Conservation (phyloP, 2,888 invertebrate species). For the Yponomeuta plumbellus region DNA sequence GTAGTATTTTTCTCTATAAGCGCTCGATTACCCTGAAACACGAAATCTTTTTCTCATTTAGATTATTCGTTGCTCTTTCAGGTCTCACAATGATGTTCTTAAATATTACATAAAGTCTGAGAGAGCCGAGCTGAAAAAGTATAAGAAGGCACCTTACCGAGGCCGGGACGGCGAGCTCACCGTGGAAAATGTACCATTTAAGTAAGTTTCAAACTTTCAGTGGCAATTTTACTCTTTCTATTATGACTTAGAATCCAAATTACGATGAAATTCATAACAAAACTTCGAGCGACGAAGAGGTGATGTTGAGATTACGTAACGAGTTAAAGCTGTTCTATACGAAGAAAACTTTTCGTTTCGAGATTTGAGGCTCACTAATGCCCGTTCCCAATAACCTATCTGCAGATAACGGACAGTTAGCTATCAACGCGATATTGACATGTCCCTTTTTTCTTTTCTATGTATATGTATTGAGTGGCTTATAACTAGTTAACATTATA, state of each 20-base stretch:
- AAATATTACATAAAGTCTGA: constrained; percentile 80
- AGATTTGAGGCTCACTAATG: too few species aligned
- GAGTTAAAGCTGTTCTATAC: not conserved
- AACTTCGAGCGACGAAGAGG: not conserved
- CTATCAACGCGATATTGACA: too few species aligned
- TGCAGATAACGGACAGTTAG: too few species aligned
- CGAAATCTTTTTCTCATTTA: constrained; percentile 1
- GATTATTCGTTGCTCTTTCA: constrained; percentile 29
- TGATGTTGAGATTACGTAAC: not conserved
- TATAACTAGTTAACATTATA: too few species aligned
- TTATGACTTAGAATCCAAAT: not conserved
- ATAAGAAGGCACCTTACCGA: constrained; percentile 72
- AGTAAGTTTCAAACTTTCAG: constrained; percentile 37
- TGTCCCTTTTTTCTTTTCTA: too few species aligned
- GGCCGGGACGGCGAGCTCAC: constrained; percentile 78
- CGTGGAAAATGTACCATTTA: constrained; percentile 78
- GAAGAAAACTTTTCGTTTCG: not conserved
- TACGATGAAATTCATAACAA: not conserved
- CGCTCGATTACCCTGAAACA: too few species aligned
- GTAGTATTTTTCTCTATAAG: too few species aligned
- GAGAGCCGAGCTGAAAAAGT: constrained; percentile 63
- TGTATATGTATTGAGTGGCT: too few species aligned
- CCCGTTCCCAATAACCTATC: too few species aligned
- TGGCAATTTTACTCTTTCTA: not conserved
- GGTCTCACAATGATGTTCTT: constrained; percentile 80